These are phyloP conservation scores for Meiosimyza platycephala DNA, from an alignment of 2,888 invertebrate species.

Conservation along the genomic window DNA sequence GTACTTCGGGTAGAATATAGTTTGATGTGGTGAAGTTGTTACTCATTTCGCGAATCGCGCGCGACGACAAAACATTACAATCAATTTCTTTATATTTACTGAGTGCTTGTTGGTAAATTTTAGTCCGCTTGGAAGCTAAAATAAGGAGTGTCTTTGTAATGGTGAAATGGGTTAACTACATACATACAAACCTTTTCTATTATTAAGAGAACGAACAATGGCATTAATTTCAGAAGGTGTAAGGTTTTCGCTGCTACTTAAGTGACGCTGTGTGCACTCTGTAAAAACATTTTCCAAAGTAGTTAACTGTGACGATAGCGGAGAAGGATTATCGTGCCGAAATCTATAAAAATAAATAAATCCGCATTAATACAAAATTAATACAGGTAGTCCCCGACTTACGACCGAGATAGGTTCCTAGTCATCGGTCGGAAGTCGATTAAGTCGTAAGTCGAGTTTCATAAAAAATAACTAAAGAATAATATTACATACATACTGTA, in stretches of 20 bases:
- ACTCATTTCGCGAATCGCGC: constrained; percentile 67
- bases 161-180: neutral
- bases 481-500: too few relatives aligned
- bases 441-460: too few relatives aligned
- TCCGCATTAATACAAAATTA: neutral
- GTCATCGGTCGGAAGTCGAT: too few relatives aligned
- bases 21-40: constrained; percentile 65
- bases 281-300: constrained; percentile 60
- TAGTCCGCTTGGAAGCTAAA: constrained; percentile 60
- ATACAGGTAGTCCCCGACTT: too few relatives aligned
- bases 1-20: constrained; percentile 66
- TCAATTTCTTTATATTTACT: constrained; percentile 59
- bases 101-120: constrained; percentile 62
- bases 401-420: too few relatives aligned
- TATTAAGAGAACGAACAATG: constrained; percentile 60
- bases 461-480: too few relatives aligned
- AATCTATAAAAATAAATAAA: constrained; percentile 48
- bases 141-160: constrained; percentile 44
- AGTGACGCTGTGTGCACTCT: constrained; percentile 59
- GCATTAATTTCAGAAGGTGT: constrained; percentile 57
- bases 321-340: constrained; percentile 53
- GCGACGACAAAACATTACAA: constrained; percentile 66
- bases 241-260: constrained; percentile 50
- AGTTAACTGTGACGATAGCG: constrained; percentile 54
- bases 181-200: constrained; percentile 57